Evolutionary conservation across 2,888 invertebrate genomes (phyloP), one percentile per base, ranked within the genome.

Genomic region (Octodonta nipae): DNA sequence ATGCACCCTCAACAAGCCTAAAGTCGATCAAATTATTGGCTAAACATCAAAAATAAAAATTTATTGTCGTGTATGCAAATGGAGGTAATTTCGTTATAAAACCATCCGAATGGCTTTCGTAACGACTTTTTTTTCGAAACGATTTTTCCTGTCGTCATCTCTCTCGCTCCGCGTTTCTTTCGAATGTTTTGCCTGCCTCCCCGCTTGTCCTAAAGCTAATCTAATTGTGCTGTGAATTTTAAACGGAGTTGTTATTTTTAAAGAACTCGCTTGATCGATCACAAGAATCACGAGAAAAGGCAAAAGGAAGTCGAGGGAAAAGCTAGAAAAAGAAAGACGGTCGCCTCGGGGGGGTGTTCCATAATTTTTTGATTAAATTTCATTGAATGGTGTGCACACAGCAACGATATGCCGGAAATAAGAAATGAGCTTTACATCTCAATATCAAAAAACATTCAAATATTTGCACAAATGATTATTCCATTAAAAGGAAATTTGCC

Each of bases 391-490:
- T 54, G 48, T 51, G 51, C 50, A 56, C 50, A 55, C 52, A 52
- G 48, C 45, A 48, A 36, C 14, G 28, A 8, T 17, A 13, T 12
- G 10, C 29, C 46, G 46, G 52, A 52, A 52, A 52, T 53, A 56
- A 56, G 56, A 55, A 58, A 55, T 52, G 54, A 51, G 55, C 53
- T 55, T 52, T 52, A 54, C 54, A 60, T 61, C 60, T 59, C 61
- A 58, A 60, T 61, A 61, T 61, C 56, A 62, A 59, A 61, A 59
- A 60, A 61, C 56, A 60, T 56, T 61, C 63, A 63, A 63, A 63
- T 63, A 63, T 63, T 63, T 62, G 60, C 63, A 55, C 57, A 59
- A 63, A 62, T 58, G 61, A 63, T 63, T 62, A 62, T 63, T 63
- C 62, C 61, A 63, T 63, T 63, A 63, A 62, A 62, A 61, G 58